Evolutionary conservation across 2,888 invertebrate genomes (phyloP).

Genomic region (Melipona beecheii): DNA sequence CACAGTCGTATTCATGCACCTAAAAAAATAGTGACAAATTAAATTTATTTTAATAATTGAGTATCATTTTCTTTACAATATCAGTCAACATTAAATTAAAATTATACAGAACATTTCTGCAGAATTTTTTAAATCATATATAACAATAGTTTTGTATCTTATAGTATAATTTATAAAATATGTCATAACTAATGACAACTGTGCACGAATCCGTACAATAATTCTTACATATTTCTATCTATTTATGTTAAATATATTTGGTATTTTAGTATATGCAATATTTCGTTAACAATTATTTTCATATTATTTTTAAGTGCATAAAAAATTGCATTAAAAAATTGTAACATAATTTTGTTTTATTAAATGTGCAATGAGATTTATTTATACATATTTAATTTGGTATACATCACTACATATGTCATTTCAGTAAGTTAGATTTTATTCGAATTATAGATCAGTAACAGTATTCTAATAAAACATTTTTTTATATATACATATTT

Average conservation of each 20-base stretch:
- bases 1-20: constrained; percentile 85
- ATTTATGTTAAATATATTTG: constrained; percentile 16
- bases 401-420: constrained; percentile 11
- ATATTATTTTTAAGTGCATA: constrained; percentile 2
- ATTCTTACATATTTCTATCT: constrained; percentile 21
- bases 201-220: constrained; percentile 35
- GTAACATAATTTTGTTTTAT: constrained; percentile 2
- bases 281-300: not conserved
- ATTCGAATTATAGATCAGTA: constrained; percentile 31
- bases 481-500: constrained; percentile 51
- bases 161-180: constrained; percentile 43
- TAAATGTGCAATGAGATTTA: constrained; percentile 32
- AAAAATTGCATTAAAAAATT: not conserved
- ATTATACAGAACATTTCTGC: constrained; percentile 26
- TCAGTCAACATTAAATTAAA: constrained; percentile 21
- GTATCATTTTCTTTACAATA: constrained; percentile 9
- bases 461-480: constrained; percentile 46
- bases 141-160: constrained; percentile 31
- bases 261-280: constrained; percentile 2
- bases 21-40: constrained; percentile 72
- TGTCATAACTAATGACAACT: constrained; percentile 18
- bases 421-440: constrained; percentile 25
- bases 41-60: constrained; percentile 8
- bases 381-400: not conserved
- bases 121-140: constrained; percentile 28